A percentile compares a stretch with the other conserved stretches of the same genome.
Conservation (phyloP, 1,140 invertebrate genomes). For the Nasonia longicornis region DNA sequence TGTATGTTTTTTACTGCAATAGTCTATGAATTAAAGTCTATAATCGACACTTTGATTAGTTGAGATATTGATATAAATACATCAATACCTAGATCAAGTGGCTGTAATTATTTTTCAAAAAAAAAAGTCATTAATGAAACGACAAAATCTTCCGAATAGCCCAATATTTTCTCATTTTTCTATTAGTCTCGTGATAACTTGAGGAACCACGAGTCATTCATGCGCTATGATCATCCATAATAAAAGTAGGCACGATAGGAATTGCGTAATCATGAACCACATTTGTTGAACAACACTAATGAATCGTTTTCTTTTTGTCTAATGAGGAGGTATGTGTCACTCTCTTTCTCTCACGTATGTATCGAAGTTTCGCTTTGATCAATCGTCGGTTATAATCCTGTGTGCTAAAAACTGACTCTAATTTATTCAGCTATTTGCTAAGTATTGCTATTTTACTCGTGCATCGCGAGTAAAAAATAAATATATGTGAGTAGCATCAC, state of each 20-base stretch:
- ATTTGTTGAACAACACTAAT: slow-evolving; percentile 42
- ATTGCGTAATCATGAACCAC: slow-evolving; percentile 44
- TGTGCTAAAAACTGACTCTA: slow-evolving; percentile 33
- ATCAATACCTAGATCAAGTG: too few relatives aligned
- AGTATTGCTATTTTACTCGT: slow-evolving; percentile 41
- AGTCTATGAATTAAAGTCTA: not conserved
- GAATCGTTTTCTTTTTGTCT: slow-evolving; percentile 20
- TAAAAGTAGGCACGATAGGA: slow-evolving; percentile 62
- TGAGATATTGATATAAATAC: too few relatives aligned
- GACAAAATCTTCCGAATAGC: slow-evolving; percentile 28
- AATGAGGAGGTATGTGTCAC: slow-evolving; percentile 6
- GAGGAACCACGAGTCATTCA: slow-evolving; percentile 31
- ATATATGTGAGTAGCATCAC: slow-evolving; percentile 32
- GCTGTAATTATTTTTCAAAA: not conserved
- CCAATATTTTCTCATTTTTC: slow-evolving; percentile 42
- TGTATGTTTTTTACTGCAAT: not conserved
- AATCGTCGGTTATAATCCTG: slow-evolving; percentile 14
- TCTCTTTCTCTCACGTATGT: slow-evolving; percentile 20
- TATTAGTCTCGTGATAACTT: slow-evolving; percentile 36
- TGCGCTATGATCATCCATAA: slow-evolving; percentile 53
- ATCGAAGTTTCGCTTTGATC: slow-evolving; percentile 18
- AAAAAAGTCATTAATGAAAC: not conserved
- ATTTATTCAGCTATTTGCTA: slow-evolving; percentile 31
- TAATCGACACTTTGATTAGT: not conserved
- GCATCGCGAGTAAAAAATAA: slow-evolving; percentile 37